phyloP scores from a whole-genome alignment of 1,140 invertebrate genomes.

The Drosophila athabasca region DNA sequence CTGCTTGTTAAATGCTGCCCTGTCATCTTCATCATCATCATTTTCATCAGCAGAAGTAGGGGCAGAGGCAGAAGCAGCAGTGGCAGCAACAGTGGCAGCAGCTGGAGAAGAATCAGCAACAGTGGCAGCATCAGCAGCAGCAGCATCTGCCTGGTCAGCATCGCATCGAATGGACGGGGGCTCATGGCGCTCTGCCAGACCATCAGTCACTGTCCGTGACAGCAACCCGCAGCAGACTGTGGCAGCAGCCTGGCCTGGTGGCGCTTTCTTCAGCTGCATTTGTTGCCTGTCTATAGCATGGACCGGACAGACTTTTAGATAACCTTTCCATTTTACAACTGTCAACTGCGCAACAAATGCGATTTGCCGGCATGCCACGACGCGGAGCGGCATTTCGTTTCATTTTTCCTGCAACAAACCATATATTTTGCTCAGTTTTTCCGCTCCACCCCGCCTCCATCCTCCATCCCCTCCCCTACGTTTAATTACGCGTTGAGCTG shows the following conservation, averaged over 20 bases:
- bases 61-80: neutral
- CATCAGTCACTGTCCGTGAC: slow-evolving; percentile 71
- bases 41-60: slow-evolving; percentile 27
- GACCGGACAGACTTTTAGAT: slow-evolving; percentile 31
- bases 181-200: slow-evolving; percentile 37
- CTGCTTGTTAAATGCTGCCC: slow-evolving; percentile 58
- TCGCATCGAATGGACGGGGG: slow-evolving; percentile 1
- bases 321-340: slow-evolving; percentile 78
- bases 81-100: slow-evolving; percentile 1
- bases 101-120: too few relatives aligned
- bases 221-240: slow-evolving; percentile 32
- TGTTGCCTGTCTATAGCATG: slow-evolving; percentile 17
- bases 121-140: slow-evolving; percentile 12
- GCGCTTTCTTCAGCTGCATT: slow-evolving; percentile 33
- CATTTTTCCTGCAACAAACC: slow-evolving; percentile 22
- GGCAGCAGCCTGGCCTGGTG: slow-evolving; percentile 34
- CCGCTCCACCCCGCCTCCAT: neutral
- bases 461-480: slow-evolving; percentile 38
- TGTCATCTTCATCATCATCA: slow-evolving; percentile 53
- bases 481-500: slow-evolving; percentile 49
- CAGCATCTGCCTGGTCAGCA: slow-evolving; percentile 10
- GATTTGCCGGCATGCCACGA: slow-evolving; percentile 23
- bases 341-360: slow-evolving; percentile 58
- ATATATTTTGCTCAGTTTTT: slow-evolving; percentile 23
- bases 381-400: slow-evolving; percentile 35